Base-by-base conservation (phyloP, 2,888 invertebrate genomes). In the Synergus umbraculus region DNA sequence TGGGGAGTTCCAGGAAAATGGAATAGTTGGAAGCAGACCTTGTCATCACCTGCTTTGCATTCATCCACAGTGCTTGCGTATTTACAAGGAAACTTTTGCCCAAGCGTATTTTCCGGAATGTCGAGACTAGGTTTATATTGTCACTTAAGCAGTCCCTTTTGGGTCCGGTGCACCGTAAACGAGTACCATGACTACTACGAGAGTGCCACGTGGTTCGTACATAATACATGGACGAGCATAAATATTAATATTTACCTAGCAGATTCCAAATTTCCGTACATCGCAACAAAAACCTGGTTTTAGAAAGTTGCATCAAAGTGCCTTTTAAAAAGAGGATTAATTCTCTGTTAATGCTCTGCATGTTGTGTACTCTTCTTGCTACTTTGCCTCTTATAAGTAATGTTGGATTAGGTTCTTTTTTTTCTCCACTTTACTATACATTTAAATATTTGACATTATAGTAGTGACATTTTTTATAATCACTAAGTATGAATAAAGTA, bases 81-180 rank as follows among this genome's bases (percentile, higher is more conserved):
- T 82, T 82, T 82, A 82, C 82, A 77, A 82, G 76, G 43, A 77
- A 79, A 73, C 79, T 82, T 73, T 73, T 49, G 41, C 63, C n/a
- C 73, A 43, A 66, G 76, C 77, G 43, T 79, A 82, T 82, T 76
- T 82, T 81, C 58, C 43, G 54, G 22, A 64, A 76, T 66, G 49
- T 41, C 58, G 76, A 65, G 41, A 73, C 73, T 54, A 54, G 54
- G 73, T 54, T 73, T 54, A 73, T 73, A 54, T 41, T 73, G 73
- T 73, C 73, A 73, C 73, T 79, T 79, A 81, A 73, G 67, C 65
- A 67, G 49, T 73, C 41, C 64, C 65, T 64, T 77, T 81, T 60
- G 41, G 65, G 67, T 77, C 77, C 58, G 49, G 69, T 64, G 29
- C 49, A 46, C 66, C 54, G 44, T 80, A 22, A 54, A 65, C 58